A percentile compares a stretch with the other conserved stretches of the same genome.
Conservation (phyloP, 2,797 vertebrate genomes). For the Poeciliopsis presidionis region DNA sequence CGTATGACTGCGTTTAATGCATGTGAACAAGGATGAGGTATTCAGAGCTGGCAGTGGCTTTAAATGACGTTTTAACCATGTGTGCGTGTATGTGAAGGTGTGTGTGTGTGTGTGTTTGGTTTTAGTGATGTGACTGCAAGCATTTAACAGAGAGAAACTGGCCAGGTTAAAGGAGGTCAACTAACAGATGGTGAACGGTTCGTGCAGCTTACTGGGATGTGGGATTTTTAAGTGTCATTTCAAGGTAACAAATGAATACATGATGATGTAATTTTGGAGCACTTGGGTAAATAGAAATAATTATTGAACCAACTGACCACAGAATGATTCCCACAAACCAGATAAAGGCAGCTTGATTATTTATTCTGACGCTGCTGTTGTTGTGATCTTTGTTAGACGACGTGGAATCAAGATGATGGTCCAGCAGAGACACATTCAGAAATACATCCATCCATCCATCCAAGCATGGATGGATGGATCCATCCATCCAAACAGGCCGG, state of each 20-base stretch:
- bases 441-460: neutral
- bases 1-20: neutral
- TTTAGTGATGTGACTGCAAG: neutral
- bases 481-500: neutral
- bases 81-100: too few relatives aligned
- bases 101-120: neutral
- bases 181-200: neutral
- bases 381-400: neutral
- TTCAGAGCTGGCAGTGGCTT: neutral
- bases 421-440: neutral
- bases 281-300: neutral
- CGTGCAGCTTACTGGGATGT: neutral
- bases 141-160: conserved; percentile 2
- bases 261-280: neutral
- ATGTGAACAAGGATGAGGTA: neutral
- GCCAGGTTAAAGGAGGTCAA: neutral
- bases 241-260: neutral
- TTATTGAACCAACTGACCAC: neutral
- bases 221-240: neutral
- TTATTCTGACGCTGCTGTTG: neutral
- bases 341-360: neutral
- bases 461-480: neutral
- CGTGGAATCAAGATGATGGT: neutral
- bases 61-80: neutral
- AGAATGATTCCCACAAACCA: neutral